A percentile compares a stretch with the other conserved stretches of the same genome.
These are phyloP conservation scores for Matsumyia berberina DNA, from an alignment of 2,888 invertebrate genomes.

Conservation along the genomic window DNA sequence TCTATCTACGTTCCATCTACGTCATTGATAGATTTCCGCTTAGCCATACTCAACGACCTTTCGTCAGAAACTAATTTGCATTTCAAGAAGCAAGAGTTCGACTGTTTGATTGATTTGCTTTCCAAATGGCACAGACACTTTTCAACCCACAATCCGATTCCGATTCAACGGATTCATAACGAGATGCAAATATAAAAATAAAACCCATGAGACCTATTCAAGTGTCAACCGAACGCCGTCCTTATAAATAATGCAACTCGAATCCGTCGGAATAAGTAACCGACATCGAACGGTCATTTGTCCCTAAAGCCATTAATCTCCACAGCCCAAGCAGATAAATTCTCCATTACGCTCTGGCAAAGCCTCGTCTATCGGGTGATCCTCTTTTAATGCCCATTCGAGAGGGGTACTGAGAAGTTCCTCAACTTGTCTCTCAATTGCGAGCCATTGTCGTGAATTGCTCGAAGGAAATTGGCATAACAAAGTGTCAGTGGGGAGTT, in stretches of 20 bases:
- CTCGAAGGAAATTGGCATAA: conserved; percentile 51
- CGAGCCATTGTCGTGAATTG: conserved; percentile 49
- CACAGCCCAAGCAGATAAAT: background rate
- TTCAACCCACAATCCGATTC: conserved; percentile 30
- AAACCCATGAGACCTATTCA: conserved; percentile 54
- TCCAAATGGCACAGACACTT: conserved; percentile 34
- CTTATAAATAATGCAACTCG: conserved; percentile 70
- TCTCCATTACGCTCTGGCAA: background rate
- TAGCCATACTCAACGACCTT: background rate
- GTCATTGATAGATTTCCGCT: background rate
- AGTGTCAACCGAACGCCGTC: conserved; percentile 46
- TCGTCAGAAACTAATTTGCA: background rate
- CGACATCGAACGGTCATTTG: conserved; percentile 64
- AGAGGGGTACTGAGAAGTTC: conserved; percentile 42
- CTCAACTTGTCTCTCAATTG: conserved; percentile 62
- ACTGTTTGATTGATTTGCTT: conserved; percentile 61
- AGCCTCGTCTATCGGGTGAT: background rate
- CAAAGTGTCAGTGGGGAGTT: conserved; percentile 52
- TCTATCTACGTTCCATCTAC: background rate
- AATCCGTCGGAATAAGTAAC: conserved; percentile 56
- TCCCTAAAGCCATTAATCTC: conserved; percentile 58
- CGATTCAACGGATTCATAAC: conserved; percentile 26
- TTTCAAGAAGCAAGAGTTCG: conserved; percentile 8
- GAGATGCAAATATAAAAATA: conserved; percentile 50
- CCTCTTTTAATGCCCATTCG: conserved; percentile 2